phyloP scores from a whole-genome alignment of 2,113 vertebrate species.

The Sinocyclocheilus maitianheensis region DNA sequence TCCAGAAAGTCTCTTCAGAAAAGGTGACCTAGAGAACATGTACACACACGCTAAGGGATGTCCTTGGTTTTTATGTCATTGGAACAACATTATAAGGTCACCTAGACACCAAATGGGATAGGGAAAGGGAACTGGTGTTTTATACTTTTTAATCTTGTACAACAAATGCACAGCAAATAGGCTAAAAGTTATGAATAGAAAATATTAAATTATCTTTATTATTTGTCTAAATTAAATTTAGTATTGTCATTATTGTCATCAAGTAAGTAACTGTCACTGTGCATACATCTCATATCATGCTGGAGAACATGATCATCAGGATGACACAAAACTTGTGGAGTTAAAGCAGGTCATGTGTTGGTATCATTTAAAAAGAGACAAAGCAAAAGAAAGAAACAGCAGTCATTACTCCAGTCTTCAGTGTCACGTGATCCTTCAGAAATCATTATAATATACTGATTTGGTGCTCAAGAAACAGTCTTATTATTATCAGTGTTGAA shows the following conservation, averaged over 20 bases:
- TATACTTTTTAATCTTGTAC: too few species aligned
- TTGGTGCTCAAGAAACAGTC: neutral
- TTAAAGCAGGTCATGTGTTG: neutral
- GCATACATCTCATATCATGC: neutral
- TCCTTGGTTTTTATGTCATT: neutral
- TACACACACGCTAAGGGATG: neutral
- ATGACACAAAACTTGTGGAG: neutral
- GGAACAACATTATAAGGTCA: slow-evolving; percentile 15
- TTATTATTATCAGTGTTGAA: neutral
- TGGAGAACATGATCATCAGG: neutral
- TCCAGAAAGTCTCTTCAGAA: slow-evolving; percentile 5
- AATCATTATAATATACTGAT: neutral
- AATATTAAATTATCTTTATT: too few species aligned
- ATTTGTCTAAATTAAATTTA: too few species aligned
- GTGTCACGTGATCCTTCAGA: neutral
- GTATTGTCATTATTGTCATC: too few species aligned
- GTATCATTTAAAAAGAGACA: neutral
- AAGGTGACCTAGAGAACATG: slow-evolving; percentile 20
- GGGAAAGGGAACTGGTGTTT: too few species aligned
- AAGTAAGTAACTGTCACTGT: too few species aligned
- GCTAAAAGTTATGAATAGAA: too few species aligned
- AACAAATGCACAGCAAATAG: too few species aligned
- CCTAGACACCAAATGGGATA: neutral
- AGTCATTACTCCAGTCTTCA: neutral
- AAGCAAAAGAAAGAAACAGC: neutral